Evolutionary conservation across 1,140 invertebrate species (phyloP).

Genomic region (Papilio machaon): DNA sequence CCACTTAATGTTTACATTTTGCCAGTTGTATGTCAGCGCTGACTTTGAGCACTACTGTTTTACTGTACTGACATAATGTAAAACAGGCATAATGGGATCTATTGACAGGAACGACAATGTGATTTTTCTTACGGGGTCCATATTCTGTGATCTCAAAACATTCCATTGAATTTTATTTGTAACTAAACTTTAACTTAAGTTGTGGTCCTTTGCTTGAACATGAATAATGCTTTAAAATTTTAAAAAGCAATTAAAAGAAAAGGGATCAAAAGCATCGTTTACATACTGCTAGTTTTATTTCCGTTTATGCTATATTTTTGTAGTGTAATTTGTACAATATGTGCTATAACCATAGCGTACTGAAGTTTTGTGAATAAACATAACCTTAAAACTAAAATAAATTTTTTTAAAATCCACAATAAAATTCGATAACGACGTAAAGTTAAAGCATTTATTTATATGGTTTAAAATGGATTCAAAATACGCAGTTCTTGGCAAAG

Average conservation of each 20-base stretch:
- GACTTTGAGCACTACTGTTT: no score
- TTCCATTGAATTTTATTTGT: no score
- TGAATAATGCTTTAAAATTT: neutral
- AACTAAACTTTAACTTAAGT: no score
- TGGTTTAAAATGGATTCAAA: constrained; percentile 71
- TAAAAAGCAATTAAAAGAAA: neutral
- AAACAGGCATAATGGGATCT: no score
- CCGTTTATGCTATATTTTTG: neutral
- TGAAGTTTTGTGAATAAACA: constrained; percentile 18
- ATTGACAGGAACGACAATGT: no score
- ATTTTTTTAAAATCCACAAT: constrained; percentile 31
- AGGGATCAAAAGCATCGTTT: neutral
- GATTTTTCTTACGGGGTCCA: no score
- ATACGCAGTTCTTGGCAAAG: constrained; percentile 60
- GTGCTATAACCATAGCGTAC: neutral
- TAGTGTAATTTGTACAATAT: neutral
- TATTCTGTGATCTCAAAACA: no score
- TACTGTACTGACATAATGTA: no score
- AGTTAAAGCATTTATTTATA: neutral
- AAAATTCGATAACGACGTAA: neutral
- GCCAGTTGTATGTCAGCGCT: no score
- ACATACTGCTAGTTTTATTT: neutral
- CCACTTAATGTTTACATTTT: no score
- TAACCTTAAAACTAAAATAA: constrained; percentile 24
- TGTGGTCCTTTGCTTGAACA: no score